Evolutionary conservation across 1,140 invertebrate species (phyloP), one percentile per base, ranked within the genome.

Genomic region (Pararge aegeria): DNA sequence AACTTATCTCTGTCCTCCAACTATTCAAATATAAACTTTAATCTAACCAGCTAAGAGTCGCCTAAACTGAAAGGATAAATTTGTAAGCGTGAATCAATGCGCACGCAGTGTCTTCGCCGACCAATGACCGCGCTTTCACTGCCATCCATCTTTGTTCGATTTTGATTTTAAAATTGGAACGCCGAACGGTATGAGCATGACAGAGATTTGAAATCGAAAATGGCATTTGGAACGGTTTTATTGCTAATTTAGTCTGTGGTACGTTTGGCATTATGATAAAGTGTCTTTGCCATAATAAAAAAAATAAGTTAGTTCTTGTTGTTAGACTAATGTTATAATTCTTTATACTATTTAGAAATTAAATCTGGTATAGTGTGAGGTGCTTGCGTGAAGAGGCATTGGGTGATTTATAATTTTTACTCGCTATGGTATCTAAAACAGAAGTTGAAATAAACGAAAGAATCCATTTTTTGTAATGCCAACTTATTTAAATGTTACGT

Each of bases 71-170:
- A 63, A 27, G 21, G 15, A 10, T 66, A 75, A 66, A 15, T 59
- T 78, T 73, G 80, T 78, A 48, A 57, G 66, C 78, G 76, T 77
- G 75, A 53, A 73, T 69, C 66, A 68, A 72, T 64, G 68, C 67
- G 73, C 83, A 83, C 80, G 83, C 81, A 83, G 73, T 56, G 55
- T 71, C 60, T 62, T 65, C 68, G 62, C 54, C 84, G 80, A 85
- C 82, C 84, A 85, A 87, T 85, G 84, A 85, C 84, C 80, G 84
- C 76, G 79, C 84, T 87, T 87, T 87, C 84, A 81, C 84, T 83
- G 76, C 68, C 80, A 77, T 71, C 83, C 78, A 84, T 86, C 78
- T 87, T 84, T 68, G 66, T 72, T 76, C 70, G 54, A 78, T 83
- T 85, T 83, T 80, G 74, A 82, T 83, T 75, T 75, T 79, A 75